Percentiles rank a stretch among this genome's conserved stretches.
phyloP scores from a whole-genome alignment of 92 coral and sea anemone species.

The Porites lobata region DNA sequence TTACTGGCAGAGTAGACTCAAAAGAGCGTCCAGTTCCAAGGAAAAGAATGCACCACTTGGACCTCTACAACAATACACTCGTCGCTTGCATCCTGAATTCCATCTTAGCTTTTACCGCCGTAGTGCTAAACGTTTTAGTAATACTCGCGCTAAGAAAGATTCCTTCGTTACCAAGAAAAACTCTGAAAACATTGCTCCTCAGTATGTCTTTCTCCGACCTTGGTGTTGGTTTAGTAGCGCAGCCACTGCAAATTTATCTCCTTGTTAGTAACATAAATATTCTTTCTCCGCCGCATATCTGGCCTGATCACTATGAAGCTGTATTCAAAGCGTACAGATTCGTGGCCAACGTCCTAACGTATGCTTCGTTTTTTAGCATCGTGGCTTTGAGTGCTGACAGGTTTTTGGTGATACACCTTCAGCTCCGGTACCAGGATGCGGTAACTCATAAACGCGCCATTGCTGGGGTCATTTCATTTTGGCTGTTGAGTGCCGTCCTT shows the following conservation, averaged over 20 bases:
- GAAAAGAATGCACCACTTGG: too few species aligned
- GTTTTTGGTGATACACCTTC: constrained; percentile 7
- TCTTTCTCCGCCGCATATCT: too few species aligned
- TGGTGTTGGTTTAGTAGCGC: constrained; percentile 10
- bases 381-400: constrained; percentile 9
- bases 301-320: too few species aligned
- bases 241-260: background rate
- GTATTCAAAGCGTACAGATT: too few species aligned
- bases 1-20: too few species aligned
- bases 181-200: background rate
- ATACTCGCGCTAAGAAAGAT: background rate
- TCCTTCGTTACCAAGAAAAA: background rate
- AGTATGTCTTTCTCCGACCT: constrained; percentile 15
- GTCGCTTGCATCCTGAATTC: background rate
- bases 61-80: background rate
- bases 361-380: constrained; percentile 8
- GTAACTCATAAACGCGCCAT: constrained; percentile 5
- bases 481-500: constrained; percentile 6
- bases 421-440: constrained; percentile 11
- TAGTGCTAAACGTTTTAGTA: background rate
- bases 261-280: background rate
- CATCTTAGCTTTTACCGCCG: background rate
- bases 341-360: background rate
- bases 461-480: background rate
- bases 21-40: too few species aligned